Conservation (phyloP, 92 coral and sea anemone genomes). For the Bergia puertoricense region DNA sequence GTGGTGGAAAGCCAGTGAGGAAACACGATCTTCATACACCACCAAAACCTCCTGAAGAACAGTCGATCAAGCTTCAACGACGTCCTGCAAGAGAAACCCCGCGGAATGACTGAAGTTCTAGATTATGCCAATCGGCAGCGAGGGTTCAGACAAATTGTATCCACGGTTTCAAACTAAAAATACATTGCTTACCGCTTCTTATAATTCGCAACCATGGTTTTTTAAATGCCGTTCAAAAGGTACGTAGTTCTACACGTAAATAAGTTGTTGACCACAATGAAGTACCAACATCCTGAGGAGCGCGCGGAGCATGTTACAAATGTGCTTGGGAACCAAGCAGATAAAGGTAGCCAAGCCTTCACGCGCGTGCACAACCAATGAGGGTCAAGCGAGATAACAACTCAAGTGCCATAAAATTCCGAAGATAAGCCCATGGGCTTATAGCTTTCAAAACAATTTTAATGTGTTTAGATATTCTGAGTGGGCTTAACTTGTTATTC, state of each 20-base stretch:
- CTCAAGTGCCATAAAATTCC: background rate
- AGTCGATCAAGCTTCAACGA: slow-evolving; percentile 75
- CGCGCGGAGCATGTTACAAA: background rate
- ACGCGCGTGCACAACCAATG: background rate
- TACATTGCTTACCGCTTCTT: background rate
- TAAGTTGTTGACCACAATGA: no score
- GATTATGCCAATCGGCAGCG: background rate
- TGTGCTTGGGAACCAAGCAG: slow-evolving; percentile 11
- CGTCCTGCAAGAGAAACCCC: slow-evolving; percentile 11
- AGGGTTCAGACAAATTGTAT: background rate
- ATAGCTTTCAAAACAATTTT: no score
- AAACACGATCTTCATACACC: slow-evolving; percentile 78
- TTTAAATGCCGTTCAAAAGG: background rate
- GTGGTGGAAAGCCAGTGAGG: slow-evolving; percentile 80
- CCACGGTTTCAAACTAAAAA: background rate
- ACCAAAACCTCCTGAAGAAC: slow-evolving; percentile 78
- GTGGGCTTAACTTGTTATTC: no score
- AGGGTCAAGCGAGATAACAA: background rate
- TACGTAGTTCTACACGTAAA: no score
- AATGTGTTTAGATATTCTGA: no score
- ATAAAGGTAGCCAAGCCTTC: background rate
- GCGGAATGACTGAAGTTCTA: no score
- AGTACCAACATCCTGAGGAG: no score
- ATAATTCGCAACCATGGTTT: background rate
- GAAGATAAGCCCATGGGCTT: no score